Evolutionary conservation across 2,888 invertebrate species (phyloP), one percentile per base, ranked within the genome.

Genomic region (Agonopterix subpropinquella): DNA sequence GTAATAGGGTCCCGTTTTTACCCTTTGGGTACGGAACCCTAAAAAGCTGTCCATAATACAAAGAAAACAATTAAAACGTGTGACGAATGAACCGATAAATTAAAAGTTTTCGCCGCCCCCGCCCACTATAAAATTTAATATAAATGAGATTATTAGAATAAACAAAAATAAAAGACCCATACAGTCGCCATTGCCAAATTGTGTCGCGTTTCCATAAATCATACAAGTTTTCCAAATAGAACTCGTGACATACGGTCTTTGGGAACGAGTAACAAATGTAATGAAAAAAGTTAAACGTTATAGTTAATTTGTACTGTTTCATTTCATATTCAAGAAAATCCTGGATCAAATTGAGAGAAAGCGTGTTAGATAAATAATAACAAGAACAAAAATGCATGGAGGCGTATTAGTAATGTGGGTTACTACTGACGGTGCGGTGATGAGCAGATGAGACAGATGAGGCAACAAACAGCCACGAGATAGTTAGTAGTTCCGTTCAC

Each of bases 131-230:
- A 59, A 53, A 55, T 65, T 65, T 73, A 66, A 67, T 68, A 72
- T 68, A 67, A 76, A 75, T 69, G 65, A 67, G 66, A 75, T 75
- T 65, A 66, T 61, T 70, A 73, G 63, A 70, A 73, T 66, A 59
- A 70, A 68, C 62, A 64, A 75, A 77, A 77, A 80, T 76, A 80
- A 64, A 59, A 57, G 71, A 61, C 65, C 45, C 59, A 67, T 68
- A 69, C 65, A 61, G 56, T 67, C 61, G 61, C 59, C 68, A 71
- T 67, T 72, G 77, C 74, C 70, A 77, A 78, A 77, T 70, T 65
- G 62, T 76, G 75, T 74, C 74, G 65, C 62, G 50, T 65, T 64
- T 53, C 53, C 56, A 73, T 79, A 81, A 82, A 79, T 80, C 76
- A 78, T 67, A 65, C 56, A 61, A 67, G 71, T 56, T 39, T 39